phyloP scores from a whole-genome alignment of 2,797 vertebrate species.

The Cetoscarus ocellatus region DNA sequence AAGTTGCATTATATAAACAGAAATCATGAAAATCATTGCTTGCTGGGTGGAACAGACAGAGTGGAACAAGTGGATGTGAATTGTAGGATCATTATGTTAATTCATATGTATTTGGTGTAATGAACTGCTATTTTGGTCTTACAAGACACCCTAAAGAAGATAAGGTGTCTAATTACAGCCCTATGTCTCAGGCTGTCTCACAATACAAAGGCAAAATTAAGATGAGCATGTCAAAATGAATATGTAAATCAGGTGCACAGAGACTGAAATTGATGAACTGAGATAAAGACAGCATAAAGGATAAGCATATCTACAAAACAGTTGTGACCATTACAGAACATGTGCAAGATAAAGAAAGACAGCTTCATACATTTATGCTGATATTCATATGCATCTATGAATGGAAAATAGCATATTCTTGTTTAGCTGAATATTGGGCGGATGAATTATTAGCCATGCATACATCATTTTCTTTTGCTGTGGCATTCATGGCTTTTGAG shows the following conservation, averaged over 20 bases:
- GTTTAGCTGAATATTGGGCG: slow-evolving; percentile 26
- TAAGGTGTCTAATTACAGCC: slow-evolving; percentile 30
- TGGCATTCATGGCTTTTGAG: not conserved
- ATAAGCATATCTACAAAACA: slow-evolving; percentile 23
- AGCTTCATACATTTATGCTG: slow-evolving; percentile 22
- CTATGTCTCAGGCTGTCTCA: not conserved
- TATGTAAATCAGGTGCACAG: slow-evolving; percentile 19
- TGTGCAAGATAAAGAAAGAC: slow-evolving; percentile 29
- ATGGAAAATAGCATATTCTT: slow-evolving; percentile 37
- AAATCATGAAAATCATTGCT: slow-evolving; percentile 4
- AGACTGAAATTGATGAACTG: slow-evolving; percentile 9
- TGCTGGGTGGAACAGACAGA: not conserved
- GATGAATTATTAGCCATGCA: slow-evolving; percentile 44
- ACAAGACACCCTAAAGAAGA: slow-evolving; percentile 25
- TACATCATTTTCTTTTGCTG: slow-evolving; percentile 35
- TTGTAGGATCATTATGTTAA: slow-evolving; percentile 20
- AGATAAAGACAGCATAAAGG: slow-evolving; percentile 30
- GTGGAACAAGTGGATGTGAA: slow-evolving; percentile 7
- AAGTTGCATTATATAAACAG: slow-evolving; percentile 15
- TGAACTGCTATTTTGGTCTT: slow-evolving; percentile 21
- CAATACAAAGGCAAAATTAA: slow-evolving; percentile 2
- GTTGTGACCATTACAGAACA: slow-evolving; percentile 35
- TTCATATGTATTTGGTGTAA: slow-evolving; percentile 3
- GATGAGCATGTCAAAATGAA: not conserved
- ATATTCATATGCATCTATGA: slow-evolving; percentile 49